These are phyloP conservation scores for Tauraco hartlaubi DNA, from an alignment of 2,797 vertebrate species.

Conservation along the genomic window DNA sequence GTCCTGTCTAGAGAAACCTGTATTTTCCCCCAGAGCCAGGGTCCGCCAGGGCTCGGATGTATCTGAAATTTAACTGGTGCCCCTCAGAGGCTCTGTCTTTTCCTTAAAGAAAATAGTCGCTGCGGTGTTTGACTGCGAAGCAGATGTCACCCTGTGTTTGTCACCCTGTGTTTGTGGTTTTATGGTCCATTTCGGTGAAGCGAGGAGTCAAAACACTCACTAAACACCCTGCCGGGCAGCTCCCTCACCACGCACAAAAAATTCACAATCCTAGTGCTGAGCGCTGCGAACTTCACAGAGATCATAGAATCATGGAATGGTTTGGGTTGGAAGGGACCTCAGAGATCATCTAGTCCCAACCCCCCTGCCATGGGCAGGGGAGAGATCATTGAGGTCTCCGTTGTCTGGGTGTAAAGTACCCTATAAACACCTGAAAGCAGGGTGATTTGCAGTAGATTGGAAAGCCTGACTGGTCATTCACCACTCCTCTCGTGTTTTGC, in stretches of 20 bases:
- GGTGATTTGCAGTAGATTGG: not conserved
- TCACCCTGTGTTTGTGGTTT: not conserved
- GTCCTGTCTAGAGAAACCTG: rapidly evolving
- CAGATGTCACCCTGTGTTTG: not conserved
- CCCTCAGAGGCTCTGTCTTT: not conserved
- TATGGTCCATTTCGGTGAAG: not conserved
- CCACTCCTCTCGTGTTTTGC: too few species aligned
- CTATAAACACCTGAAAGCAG: rapidly evolving
- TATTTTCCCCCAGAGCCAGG: not conserved
- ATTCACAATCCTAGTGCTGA: not conserved
- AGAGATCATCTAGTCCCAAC: too few species aligned
- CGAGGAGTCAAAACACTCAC: not conserved
- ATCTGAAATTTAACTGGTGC: not conserved
- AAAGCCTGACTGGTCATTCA: rapidly evolving
- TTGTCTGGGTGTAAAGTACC: not conserved
- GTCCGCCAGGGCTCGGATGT: too few species aligned
- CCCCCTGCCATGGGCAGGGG: too few species aligned
- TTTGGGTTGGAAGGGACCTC: too few species aligned
- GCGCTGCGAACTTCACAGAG: not conserved
- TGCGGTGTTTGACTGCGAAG: not conserved
- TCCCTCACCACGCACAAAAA: too few species aligned
- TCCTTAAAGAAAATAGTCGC: not conserved
- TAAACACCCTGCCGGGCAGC: too few species aligned
- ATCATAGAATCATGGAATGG: too few species aligned
- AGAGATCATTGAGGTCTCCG: rapidly evolving